Conservation (phyloP, 2,113 vertebrate genomes). For the Planiliza haematocheilus region DNA sequence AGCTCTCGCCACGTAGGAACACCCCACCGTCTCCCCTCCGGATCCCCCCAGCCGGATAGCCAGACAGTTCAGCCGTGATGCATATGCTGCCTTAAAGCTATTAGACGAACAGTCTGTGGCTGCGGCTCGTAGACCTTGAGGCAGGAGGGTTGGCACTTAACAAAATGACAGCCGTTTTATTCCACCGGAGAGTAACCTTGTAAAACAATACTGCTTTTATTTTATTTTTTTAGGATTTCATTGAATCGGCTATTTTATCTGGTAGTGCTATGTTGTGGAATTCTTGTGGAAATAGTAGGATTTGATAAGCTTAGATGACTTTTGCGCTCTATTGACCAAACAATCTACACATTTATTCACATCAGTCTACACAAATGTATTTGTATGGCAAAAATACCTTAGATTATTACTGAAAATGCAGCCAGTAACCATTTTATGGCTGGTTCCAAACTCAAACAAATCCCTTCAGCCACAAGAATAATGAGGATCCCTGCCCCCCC, state of each 20-base stretch:
- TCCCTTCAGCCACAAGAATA: neutral
- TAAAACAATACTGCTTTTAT: slow-evolving; percentile 5
- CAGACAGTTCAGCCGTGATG: slow-evolving; percentile 53
- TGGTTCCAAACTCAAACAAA: too few species aligned
- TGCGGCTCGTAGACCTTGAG: slow-evolving; percentile 19
- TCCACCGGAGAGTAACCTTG: neutral
- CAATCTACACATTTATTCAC: too few species aligned
- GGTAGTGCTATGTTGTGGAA: neutral
- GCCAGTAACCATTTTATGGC: too few species aligned
- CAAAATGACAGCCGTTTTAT: slow-evolving; percentile 28
- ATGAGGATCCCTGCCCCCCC: neutral
- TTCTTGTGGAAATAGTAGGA: neutral
- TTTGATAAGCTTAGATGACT: neutral
- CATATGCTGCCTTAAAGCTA: slow-evolving; percentile 71
- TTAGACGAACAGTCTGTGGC: slow-evolving; percentile 48
- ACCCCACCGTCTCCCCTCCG: slow-evolving; percentile 24
- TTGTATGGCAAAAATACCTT: too few species aligned
- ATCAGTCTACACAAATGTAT: too few species aligned
- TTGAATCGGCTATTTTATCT: slow-evolving; percentile 8
- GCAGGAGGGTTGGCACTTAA: slow-evolving; percentile 10
- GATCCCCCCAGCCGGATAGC: slow-evolving; percentile 14
- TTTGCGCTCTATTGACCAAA: neutral
- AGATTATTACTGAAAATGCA: too few species aligned
- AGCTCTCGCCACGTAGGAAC: slow-evolving; percentile 35
- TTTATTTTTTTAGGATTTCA: slow-evolving; percentile 3